phyloP scores from a whole-genome alignment of 2,797 vertebrate genomes.

The Knipowitschia caucasica region DNA sequence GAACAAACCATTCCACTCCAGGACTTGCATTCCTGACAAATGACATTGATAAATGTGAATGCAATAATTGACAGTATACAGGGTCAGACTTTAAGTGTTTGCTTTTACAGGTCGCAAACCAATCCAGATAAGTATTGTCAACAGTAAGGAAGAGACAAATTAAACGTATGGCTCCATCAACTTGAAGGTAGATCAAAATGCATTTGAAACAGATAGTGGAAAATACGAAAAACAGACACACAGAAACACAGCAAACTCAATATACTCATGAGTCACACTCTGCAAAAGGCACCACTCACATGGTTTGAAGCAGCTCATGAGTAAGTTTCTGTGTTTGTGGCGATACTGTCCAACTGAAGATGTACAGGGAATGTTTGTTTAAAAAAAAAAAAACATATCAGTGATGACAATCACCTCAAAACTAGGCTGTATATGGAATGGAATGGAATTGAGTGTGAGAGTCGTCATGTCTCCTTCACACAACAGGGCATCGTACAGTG shows the following conservation, averaged over 20 bases:
- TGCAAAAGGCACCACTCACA: constrained; percentile 79
- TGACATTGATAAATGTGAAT: constrained; percentile 7
- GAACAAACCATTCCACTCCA: constrained; percentile 93
- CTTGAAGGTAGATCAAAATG: constrained; percentile 5
- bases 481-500: constrained; percentile 16
- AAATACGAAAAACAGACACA: constrained; percentile 22
- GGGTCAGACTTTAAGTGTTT: not conserved
- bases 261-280: constrained; percentile 34
- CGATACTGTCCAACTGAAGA: constrained; percentile 78
- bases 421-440: constrained; percentile 9
- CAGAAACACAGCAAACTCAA: constrained; percentile 58
- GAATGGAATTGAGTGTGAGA: constrained; percentile 10
- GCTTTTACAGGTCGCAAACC: not conserved
- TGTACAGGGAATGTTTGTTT: constrained; percentile 38
- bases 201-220: not conserved
- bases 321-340: constrained; percentile 78
- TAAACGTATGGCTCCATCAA: not conserved
- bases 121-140: not conserved
- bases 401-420: not conserved
- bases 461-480: constrained; percentile 26
- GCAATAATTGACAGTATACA: not conserved
- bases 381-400: not conserved
- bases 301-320: constrained; percentile 84
- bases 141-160: not conserved
- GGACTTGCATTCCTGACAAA: constrained; percentile 92